phyloP scores from a whole-genome alignment of 2,113 vertebrate genomes.

The Odontesthes bonariensis region DNA sequence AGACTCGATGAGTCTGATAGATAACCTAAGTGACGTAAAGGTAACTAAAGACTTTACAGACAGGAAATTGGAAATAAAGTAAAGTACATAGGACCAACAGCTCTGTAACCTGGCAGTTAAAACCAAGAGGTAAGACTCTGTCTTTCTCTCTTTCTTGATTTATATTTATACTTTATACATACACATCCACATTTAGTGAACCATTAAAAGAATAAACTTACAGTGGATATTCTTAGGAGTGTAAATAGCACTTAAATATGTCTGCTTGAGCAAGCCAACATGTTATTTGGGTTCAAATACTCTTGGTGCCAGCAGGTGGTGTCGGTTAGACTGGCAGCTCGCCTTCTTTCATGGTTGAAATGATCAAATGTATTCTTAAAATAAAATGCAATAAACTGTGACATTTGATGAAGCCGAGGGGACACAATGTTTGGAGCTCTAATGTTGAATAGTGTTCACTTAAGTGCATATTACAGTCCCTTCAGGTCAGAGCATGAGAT shows the following conservation, averaged over 20 bases:
- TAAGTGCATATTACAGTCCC: too few relatives aligned
- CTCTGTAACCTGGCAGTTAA: background rate
- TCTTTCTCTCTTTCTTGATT: background rate
- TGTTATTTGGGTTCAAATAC: background rate
- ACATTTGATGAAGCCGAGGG: background rate
- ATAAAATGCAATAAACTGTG: background rate
- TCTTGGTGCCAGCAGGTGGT: background rate
- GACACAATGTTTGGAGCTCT: background rate
- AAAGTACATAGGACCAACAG: background rate
- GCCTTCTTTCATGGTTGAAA: background rate
- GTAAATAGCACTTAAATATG: background rate
- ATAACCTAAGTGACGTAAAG: background rate
- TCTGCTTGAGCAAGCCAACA: background rate
- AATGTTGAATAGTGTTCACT: too few relatives aligned
- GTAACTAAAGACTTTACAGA: background rate
- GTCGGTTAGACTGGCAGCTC: background rate
- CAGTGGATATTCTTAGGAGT: background rate
- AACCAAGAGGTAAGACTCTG: background rate
- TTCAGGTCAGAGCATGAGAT: background rate
- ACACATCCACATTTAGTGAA: background rate
- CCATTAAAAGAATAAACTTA: background rate
- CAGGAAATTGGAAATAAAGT: slow-evolving; percentile 21
- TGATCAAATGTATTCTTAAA: background rate
- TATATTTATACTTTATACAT: background rate
- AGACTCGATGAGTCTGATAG: slow-evolving; percentile 17